Evolutionary conservation across 1,140 invertebrate genomes (phyloP), one percentile per base, ranked within the genome.

Genomic region (Adoxophyes honmai): DNA sequence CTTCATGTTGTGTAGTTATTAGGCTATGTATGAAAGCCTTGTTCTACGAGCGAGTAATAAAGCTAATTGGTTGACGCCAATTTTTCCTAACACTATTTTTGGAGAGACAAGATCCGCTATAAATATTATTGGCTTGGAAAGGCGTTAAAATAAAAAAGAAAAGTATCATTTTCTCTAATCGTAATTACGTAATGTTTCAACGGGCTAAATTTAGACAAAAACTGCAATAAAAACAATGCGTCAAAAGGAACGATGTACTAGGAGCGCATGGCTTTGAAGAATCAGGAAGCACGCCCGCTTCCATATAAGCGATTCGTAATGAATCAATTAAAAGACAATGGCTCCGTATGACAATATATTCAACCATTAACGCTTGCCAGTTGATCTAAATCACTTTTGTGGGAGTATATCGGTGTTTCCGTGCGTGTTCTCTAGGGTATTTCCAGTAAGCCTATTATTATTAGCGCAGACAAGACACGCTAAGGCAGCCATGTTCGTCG

Each of bases 281-380:
- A 48, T 18, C 18, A 48, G 42, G 42, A 48, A 48, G 42, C 21
- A 1, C 21, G 28, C 21, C 42, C 16, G n/a, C 14, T n/a, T 21
- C 42, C 42, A 48, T 48, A 48, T 48, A 21, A 48, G 42, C n/a
- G 11, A 2, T 33, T 48, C 15, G 0, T 48, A 48, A 48, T 48
- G 42, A 48, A 48, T 48, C 42, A 48, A 48, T 48, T 48, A 48
- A 48, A 18, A 48, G 4, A 48, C 42, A 48, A 48, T 48, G 42
- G 21, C n/a, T 48, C 15, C 9, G 21, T 48, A 33, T 48, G 39
- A 21, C 18, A 28, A 28, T 21, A 11, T 48, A 48, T 48, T 33
- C 18, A 28, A 48, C 9, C 42, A 21, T 48, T 11, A 38, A 13
- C 36, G 11, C 10, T 38, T 28, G 6, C 10, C 10, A 33, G 39